Conservation (phyloP, 2,888 invertebrate species). For the Shargacucullia verbasci region DNA sequence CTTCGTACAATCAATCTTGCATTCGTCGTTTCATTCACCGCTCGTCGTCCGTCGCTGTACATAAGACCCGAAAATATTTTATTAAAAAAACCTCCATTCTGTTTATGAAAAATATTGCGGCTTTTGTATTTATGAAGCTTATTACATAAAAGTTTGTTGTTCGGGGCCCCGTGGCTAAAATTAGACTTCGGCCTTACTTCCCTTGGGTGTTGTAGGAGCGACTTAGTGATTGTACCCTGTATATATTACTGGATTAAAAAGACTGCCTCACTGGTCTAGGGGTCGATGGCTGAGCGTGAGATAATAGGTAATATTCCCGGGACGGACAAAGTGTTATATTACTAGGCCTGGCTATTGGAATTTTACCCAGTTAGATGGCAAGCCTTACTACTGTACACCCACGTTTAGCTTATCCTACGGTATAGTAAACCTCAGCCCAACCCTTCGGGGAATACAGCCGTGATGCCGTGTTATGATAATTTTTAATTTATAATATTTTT, state of each 20-base stretch:
- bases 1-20: slow-evolving; percentile 3
- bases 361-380: too few species aligned
- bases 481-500: background rate
- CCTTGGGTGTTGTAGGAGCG: slow-evolving; percentile 20
- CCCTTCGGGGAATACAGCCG: too few species aligned
- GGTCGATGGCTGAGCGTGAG: too few species aligned
- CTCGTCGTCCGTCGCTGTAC: background rate
- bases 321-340: too few species aligned
- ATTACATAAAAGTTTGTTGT: slow-evolving; percentile 31
- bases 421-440: too few species aligned
- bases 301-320: too few species aligned
- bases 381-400: too few species aligned
- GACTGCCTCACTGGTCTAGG: too few species aligned
- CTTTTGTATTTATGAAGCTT: slow-evolving; percentile 27
- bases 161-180: slow-evolving; percentile 21
- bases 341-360: too few species aligned
- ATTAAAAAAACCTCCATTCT: slow-evolving; percentile 12
- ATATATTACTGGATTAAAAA: background rate
- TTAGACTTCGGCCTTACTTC: slow-evolving; percentile 14
- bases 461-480: too few species aligned
- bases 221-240: slow-evolving; percentile 29
- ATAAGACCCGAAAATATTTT: background rate
- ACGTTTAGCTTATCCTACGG: too few species aligned
- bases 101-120: slow-evolving; percentile 18
- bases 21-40: background rate